These are phyloP conservation scores for Forbesichthys papilliferus DNA, from an alignment of 2,113 vertebrate species.

Conservation along the genomic window DNA sequence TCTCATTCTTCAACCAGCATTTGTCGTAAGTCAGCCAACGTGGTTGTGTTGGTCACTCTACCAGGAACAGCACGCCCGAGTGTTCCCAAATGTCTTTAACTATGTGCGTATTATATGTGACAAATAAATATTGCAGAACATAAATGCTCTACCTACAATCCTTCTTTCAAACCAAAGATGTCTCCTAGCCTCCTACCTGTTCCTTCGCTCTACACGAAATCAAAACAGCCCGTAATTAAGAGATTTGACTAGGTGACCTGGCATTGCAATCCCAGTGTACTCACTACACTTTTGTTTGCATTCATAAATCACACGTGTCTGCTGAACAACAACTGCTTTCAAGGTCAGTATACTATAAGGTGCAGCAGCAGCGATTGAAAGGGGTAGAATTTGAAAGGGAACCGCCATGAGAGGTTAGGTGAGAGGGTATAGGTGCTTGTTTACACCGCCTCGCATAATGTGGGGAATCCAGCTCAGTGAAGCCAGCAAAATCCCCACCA, in stretches of 20 bases:
- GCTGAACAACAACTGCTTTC: neutral
- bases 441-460: slow-evolving; percentile 9
- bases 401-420: neutral
- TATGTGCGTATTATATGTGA: too few species aligned
- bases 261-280: neutral
- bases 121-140: too few species aligned
- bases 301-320: neutral
- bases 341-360: neutral
- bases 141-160: too few species aligned
- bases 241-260: neutral
- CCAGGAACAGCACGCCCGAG: too few species aligned
- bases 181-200: neutral
- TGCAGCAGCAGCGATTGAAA: neutral
- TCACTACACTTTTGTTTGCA: neutral
- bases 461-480: slow-evolving; percentile 46
- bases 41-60: too few species aligned
- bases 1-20: too few species aligned
- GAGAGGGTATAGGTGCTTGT: neutral
- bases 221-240: neutral
- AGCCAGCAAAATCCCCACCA: slow-evolving; percentile 38
- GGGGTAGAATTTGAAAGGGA: neutral
- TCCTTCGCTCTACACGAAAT: neutral
- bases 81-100: too few species aligned
- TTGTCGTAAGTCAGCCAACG: too few species aligned
- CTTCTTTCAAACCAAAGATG: too few species aligned